phyloP scores from a whole-genome alignment of 1,140 invertebrate genomes.

The Drosophila busckii region DNA sequence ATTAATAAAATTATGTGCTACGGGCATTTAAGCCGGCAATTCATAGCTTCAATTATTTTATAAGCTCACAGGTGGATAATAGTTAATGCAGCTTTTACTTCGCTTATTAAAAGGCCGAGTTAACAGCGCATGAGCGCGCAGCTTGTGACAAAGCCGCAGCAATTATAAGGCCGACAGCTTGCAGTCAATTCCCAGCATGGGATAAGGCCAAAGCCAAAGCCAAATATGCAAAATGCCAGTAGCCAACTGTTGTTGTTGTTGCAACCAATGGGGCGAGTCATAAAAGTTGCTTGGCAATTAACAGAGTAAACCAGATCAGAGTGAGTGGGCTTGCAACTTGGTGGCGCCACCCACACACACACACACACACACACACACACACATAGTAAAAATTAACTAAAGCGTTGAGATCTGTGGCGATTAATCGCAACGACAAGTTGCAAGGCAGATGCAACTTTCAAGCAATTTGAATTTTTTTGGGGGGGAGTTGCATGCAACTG shows the following conservation, averaged over 20 bases:
- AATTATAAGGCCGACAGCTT: constrained; percentile 56
- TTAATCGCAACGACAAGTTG: constrained; percentile 60
- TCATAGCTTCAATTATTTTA: no score
- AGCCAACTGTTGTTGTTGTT: no score
- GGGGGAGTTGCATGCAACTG: neutral
- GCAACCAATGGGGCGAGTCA: no score
- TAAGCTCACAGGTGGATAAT: no score
- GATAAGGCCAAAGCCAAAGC: constrained; percentile 33
- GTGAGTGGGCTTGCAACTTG: neutral
- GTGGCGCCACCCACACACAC: constrained; percentile 57
- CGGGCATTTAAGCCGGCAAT: no score
- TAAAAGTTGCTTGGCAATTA: constrained; percentile 70
- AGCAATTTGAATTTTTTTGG: constrained; percentile 57
- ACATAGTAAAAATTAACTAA: constrained; percentile 61
- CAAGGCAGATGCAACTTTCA: constrained; percentile 13
- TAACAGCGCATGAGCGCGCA: no score
- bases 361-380: constrained; percentile 5
- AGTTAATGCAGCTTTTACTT: constrained; percentile 1
- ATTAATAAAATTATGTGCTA: constrained; percentile 12
- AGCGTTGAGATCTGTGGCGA: constrained; percentile 66
- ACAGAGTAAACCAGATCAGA: constrained; percentile 59
- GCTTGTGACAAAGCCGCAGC: constrained; percentile 65
- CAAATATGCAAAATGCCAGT: no score
- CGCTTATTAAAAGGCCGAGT: no score
- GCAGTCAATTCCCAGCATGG: constrained; percentile 29